These are phyloP conservation scores for Hippopotamyrus pictus DNA, from an alignment of 2,797 vertebrate species.

Conservation along the genomic window DNA sequence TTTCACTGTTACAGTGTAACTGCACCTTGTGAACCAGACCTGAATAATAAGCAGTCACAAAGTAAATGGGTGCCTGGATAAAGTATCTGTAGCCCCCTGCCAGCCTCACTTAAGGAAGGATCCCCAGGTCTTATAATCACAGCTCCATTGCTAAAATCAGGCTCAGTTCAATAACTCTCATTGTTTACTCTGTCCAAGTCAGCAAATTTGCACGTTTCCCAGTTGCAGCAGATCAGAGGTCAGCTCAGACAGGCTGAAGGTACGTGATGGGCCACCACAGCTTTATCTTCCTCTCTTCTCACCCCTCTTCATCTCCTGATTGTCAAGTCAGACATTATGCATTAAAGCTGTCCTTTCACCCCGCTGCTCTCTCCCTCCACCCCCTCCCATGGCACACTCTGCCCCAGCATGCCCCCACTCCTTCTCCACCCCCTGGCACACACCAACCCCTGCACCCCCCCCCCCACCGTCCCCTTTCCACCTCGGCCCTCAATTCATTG, in stretches of 20 bases:
- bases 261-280: slow-evolving; percentile 68
- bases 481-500: neutral
- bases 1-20: neutral
- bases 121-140: slow-evolving; percentile 49
- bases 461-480: neutral
- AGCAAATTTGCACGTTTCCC: slow-evolving; percentile 93
- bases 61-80: neutral
- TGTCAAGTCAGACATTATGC: slow-evolving; percentile 65
- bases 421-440: slow-evolving; percentile 20
- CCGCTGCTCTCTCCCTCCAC: neutral
- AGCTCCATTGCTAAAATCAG: slow-evolving; percentile 72
- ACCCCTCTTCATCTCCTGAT: slow-evolving; percentile 53
- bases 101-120: neutral
- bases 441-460: neutral
- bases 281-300: slow-evolving; percentile 45
- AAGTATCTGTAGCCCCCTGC: neutral
- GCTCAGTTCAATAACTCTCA: slow-evolving; percentile 84
- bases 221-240: slow-evolving; percentile 95
- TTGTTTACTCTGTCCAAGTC: slow-evolving; percentile 87
- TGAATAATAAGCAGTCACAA: neutral
- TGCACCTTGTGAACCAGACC: neutral
- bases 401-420: slow-evolving; percentile 16
- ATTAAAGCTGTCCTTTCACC: slow-evolving; percentile 44
- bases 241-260: slow-evolving; percentile 81
- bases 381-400: neutral